These are phyloP conservation scores for Drosophila kohkoa DNA, from an alignment of 1,140 invertebrate species.

Conservation along the genomic window DNA sequence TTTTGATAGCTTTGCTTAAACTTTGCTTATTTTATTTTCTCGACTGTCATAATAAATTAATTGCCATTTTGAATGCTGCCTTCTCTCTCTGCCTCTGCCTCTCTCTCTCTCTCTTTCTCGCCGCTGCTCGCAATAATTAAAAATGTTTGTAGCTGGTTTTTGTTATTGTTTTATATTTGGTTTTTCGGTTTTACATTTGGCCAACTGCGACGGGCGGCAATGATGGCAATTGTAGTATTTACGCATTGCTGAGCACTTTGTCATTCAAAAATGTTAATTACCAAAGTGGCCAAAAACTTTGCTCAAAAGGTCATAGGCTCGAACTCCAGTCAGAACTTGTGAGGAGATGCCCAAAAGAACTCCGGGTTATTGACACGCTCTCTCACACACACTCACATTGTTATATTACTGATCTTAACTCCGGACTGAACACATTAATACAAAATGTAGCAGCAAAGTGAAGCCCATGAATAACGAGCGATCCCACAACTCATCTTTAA, in stretches of 20 bases:
- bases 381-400: constrained; percentile 27
- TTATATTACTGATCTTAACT: neutral
- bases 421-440: constrained; percentile 49
- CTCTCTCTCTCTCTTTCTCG: no score
- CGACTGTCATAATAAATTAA: constrained; percentile 51
- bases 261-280: constrained; percentile 63
- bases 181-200: constrained; percentile 47
- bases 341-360: constrained; percentile 2
- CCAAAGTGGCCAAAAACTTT: constrained; percentile 41
- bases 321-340: neutral
- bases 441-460: constrained; percentile 20
- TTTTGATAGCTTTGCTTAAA: constrained; percentile 19
- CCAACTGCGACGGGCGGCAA: constrained; percentile 50
- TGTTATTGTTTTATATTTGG: constrained; percentile 34
- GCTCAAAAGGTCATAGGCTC: constrained; percentile 64
- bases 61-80: constrained; percentile 11
- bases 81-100: neutral
- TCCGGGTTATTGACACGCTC: constrained; percentile 74
- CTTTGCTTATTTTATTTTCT: constrained; percentile 28
- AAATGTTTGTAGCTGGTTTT: constrained; percentile 17
- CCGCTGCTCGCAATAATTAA: constrained; percentile 34
- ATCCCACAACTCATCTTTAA: constrained; percentile 64
- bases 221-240: constrained; percentile 73
- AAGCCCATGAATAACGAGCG: constrained; percentile 10
- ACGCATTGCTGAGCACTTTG: constrained; percentile 84